Evolutionary conservation across 2,888 invertebrate species (phyloP).

Genomic region (Muschampia plurimacula): DNA sequence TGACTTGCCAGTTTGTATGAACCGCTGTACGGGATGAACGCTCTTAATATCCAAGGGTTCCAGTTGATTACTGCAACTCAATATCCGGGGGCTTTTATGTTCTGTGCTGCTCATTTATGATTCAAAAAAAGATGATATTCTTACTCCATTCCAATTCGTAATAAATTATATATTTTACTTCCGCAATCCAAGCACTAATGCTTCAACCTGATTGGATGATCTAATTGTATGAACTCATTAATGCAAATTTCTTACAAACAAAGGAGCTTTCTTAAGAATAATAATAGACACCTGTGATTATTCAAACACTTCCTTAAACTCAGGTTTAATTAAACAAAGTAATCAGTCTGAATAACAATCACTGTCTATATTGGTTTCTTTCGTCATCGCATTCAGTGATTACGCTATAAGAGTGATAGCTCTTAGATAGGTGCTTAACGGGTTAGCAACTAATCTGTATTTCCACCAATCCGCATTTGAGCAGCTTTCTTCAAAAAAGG

Average conservation of each 20-base stretch:
- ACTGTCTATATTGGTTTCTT: conserved; percentile 25
- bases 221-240: conserved; percentile 39
- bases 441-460: too few species aligned
- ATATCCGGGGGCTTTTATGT: too few species aligned
- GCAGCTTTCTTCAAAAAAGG: too few species aligned
- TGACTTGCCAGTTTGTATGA: too few species aligned
- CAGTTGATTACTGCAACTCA: too few species aligned
- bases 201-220: conserved; percentile 6
- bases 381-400: conserved; percentile 1
- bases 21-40: too few species aligned
- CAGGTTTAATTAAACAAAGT: conserved; percentile 30
- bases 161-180: neutral
- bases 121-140: neutral
- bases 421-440: too few species aligned
- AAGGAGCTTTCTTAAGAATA: conserved; percentile 40
- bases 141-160: neutral
- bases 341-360: conserved; percentile 33
- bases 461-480: too few species aligned
- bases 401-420: too few species aligned
- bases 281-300: conserved; percentile 33
- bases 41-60: too few species aligned
- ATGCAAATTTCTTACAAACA: conserved; percentile 37
- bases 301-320: conserved; percentile 33
- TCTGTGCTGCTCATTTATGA: too few species aligned
- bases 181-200: neutral